Base-by-base conservation (phyloP, 2,888 invertebrate genomes). In the Zaprionus obscuricornis region DNA sequence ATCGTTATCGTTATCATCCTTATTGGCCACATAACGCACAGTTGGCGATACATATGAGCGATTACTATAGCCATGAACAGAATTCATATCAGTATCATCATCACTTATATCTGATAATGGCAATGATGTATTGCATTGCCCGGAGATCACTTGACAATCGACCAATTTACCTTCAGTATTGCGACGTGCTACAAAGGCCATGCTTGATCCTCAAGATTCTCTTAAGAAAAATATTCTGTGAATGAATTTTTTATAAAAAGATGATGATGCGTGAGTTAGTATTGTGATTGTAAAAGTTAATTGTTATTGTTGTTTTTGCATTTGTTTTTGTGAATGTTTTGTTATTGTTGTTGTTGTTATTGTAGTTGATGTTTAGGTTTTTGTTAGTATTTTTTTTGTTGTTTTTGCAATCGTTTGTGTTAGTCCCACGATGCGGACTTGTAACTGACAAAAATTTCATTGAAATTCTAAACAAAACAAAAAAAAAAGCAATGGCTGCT, bases 141-240 rank as follows among this genome's bases (percentile, higher is more conserved):
- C 40, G 1, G 63, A 52, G 13, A 77, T 39, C 36, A 63, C 43
- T 18, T 77, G 58, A 2, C 66, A 62, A 11, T 79, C 51, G 8
- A 79, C 66, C 58, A 78, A 46, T 11, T 76, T 51, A 6, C 77
- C 79, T 27, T 69, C 58, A 7, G 24, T 49, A 31, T 56, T 65
- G 18, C 77, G 58, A 17, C 74, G 74, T 11, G 66, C 77, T 42
- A 79, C 55, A 29, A 68, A 74, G 11, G 74, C 74, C 74, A 74
- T 74, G 6, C 11, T 55, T 33, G 5, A 31, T 7, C 8, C 13
- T 6, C 6, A 18, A 24, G n/a, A 36, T 51, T 58, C 51, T 24
- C 8, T 24, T 18, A 50, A 14, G 39, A 43, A 17, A 11, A 33
- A 47, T 50, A 42, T 49, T 33, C 52, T 56, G 42, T 31, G 18